Evolutionary conservation across 2,888 invertebrate species (phyloP), one percentile per base, ranked within the genome.

Genomic region (Trichacis sp.): DNA sequence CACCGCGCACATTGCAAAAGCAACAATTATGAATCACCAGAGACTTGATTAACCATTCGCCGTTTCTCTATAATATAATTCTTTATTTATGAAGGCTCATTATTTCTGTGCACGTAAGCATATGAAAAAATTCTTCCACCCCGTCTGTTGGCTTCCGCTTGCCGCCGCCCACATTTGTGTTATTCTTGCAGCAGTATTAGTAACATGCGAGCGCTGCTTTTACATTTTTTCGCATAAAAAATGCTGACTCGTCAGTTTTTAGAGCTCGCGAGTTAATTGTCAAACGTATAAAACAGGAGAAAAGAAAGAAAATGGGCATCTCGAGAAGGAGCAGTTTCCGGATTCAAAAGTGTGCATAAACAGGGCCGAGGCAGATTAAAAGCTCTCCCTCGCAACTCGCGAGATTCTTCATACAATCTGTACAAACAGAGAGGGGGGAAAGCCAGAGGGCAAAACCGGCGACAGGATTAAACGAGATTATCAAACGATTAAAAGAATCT

Each of bases 71-170:
- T n/a, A n/a, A n/a, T 74, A 75, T 76, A 75, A 81, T 81, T 82
- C 81, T 82, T 81, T 82, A 82, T 82, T 82, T 81, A 82, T 81
- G 81, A 77, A 81, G 79, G 81, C 81, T 83, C 82, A 82, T 83
- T 82, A 82, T 82, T 82, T 81, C 80, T 81, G 82, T 82, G 78
- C 80, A 83, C 77, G 80, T 83, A 79, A 81, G 82, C 82, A 82
- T 81, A 82, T 80, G 79, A 82, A 82, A n/a, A 81, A 81, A 81
- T 80, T 77, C 73, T 73, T 72, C 67, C 74, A 76, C 67, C 71
- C 54, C 52, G 62, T 68, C 59, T 58, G n/a, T n/a, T n/a, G n/a
- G n/a, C n/a, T n/a, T n/a, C n/a, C n/a, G n/a, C n/a, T n/a, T n/a
- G n/a, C n/a, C n/a, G n/a, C n/a, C n/a, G n/a, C n/a, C n/a, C n/a